Percentiles rank a stretch among this genome's conserved stretches.
These are phyloP conservation scores for Pachliopta kotzebuea DNA, from an alignment of 2,888 invertebrate species.

Conservation along the genomic window DNA sequence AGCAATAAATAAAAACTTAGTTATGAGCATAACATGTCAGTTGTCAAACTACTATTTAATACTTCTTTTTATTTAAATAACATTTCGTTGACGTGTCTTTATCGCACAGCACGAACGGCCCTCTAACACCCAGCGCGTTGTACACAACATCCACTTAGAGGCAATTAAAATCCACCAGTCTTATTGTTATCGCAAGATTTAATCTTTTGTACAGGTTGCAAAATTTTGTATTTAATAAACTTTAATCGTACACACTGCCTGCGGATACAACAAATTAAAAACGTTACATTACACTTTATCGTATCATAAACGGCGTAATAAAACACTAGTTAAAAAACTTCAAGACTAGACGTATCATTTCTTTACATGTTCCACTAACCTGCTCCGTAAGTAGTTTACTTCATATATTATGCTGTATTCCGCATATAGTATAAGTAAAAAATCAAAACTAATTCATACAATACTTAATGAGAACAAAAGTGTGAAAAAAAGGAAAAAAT, in stretches of 20 bases:
- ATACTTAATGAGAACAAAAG: too few species aligned
- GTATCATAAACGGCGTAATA: not conserved
- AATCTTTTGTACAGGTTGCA: constrained; percentile 19
- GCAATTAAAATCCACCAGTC: constrained; percentile 32
- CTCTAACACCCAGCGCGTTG: not conserved
- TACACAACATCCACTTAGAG: constrained; percentile 33
- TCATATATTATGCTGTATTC: too few species aligned
- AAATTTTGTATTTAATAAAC: constrained; percentile 18
- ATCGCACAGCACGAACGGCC: not conserved
- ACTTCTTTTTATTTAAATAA: constrained; percentile 3
- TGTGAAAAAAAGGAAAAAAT: too few species aligned
- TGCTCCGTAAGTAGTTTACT: not conserved
- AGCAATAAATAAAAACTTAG: too few species aligned
- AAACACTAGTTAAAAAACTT: not conserved
- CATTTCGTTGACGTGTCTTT: constrained; percentile 1
- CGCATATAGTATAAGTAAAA: too few species aligned
- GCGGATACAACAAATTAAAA: constrained; percentile 20
- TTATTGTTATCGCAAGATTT: constrained; percentile 30
- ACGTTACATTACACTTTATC: constrained; percentile 5
- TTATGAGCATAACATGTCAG: too few species aligned
- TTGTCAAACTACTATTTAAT: not conserved
- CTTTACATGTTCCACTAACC: not conserved
- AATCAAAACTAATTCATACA: too few species aligned
- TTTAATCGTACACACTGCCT: constrained; percentile 16
- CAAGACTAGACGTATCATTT: not conserved